Evolutionary conservation across 2,113 vertebrate genomes (phyloP).

Genomic region (Peucedramus taeniatus): DNA sequence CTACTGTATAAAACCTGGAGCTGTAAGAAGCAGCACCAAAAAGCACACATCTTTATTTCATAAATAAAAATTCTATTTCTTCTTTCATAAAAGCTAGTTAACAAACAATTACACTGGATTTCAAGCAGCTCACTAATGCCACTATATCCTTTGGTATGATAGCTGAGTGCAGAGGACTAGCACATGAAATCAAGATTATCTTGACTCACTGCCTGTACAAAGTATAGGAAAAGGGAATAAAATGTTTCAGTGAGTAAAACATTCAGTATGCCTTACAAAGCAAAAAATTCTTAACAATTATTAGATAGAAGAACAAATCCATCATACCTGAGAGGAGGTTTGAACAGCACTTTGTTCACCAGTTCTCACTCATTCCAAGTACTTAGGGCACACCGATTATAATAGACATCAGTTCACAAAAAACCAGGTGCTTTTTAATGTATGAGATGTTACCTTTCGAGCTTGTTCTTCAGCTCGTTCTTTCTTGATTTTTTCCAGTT

Average conservation of each 20-base stretch:
- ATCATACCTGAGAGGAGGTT: background rate
- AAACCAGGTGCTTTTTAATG: background rate
- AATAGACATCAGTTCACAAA: background rate
- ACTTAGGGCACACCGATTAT: background rate
- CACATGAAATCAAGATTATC: background rate
- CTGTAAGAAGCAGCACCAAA: background rate
- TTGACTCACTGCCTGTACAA: background rate
- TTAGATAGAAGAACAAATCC: background rate
- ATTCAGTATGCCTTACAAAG: background rate
- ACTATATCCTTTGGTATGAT: background rate
- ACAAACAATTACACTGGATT: background rate
- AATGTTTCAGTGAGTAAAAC: background rate
- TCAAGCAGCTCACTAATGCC: background rate
- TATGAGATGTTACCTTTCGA: constrained; percentile 80
- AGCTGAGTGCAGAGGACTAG: background rate
- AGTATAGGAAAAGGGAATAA: background rate
- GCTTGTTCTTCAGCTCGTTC: constrained; percentile 95
- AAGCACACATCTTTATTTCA: background rate
- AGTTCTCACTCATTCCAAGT: background rate
- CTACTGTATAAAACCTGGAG: background rate
- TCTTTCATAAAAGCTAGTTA: background rate
- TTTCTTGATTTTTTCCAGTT: constrained; percentile 97
- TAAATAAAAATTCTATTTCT: background rate
- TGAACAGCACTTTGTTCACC: background rate
- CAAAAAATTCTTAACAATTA: background rate